These are phyloP conservation scores for Chaetops frenatus DNA, from an alignment of 2,113 vertebrate species.

Conservation along the genomic window DNA sequence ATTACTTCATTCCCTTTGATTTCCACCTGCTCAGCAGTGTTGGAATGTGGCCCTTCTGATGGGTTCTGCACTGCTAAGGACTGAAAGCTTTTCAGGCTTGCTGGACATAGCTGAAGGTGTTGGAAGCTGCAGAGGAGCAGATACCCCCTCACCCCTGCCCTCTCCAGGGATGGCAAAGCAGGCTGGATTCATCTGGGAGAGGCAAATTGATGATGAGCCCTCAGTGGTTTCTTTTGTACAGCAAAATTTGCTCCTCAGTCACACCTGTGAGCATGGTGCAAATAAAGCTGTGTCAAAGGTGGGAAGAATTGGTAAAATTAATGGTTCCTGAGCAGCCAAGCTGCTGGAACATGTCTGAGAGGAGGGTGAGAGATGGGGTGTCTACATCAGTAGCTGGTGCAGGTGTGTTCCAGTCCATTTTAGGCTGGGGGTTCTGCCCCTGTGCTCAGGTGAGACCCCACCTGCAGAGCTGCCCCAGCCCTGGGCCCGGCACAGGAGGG, in stretches of 20 bases:
- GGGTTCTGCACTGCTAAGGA: not conserved
- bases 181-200: not conserved
- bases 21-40: not conserved
- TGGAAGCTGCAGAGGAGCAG: not conserved
- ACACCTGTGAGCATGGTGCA: not conserved
- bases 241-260: not conserved
- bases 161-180: fast-evolving
- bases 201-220: not conserved
- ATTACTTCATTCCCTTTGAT: not conserved
- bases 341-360: not conserved
- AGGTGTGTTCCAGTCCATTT: not conserved
- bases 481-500: not conserved
- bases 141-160: not conserved
- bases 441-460: not conserved
- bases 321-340: not conserved
- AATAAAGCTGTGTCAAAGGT: not conserved
- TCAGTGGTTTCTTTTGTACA: not conserved
- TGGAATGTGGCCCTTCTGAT: not conserved
- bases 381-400: not conserved
- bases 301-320: not conserved
- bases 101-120: not conserved
- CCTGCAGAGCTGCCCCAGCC: not conserved
- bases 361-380: not conserved
- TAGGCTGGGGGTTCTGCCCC: not conserved
- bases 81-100: not conserved